phyloP scores from a whole-genome alignment of 1,140 invertebrate species.

The Drosophila kanapiae region DNA sequence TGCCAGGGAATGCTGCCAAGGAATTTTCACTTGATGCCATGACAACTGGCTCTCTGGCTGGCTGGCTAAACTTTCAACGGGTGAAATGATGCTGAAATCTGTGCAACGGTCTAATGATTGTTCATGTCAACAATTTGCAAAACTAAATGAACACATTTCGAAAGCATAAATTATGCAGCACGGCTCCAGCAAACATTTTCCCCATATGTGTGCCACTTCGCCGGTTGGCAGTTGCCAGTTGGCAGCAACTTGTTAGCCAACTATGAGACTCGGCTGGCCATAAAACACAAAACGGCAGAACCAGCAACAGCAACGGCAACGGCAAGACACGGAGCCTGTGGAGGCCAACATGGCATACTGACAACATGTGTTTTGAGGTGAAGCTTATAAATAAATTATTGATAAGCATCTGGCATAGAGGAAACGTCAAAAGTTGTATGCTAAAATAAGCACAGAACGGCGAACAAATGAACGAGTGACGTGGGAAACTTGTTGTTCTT shows the following conservation, averaged over 20 bases:
- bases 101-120: slow-evolving; percentile 77
- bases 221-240: slow-evolving; percentile 52
- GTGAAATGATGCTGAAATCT: slow-evolving; percentile 73
- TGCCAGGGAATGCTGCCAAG: slow-evolving; percentile 9
- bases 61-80: slow-evolving; percentile 3
- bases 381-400: slow-evolving; percentile 84
- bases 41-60: slow-evolving; percentile 12
- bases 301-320: slow-evolving; percentile 7
- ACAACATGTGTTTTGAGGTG: slow-evolving; percentile 83
- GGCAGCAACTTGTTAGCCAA: slow-evolving; percentile 76
- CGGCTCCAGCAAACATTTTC: slow-evolving; percentile 27
- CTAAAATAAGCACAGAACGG: slow-evolving; percentile 69
- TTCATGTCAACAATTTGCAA: slow-evolving; percentile 83
- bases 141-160: slow-evolving; percentile 84
- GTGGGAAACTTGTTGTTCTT: slow-evolving; percentile 49
- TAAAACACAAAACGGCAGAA: slow-evolving; percentile 59
- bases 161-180: slow-evolving; percentile 80
- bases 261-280: slow-evolving; percentile 65
- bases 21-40: slow-evolving; percentile 8
- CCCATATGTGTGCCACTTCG: slow-evolving; percentile 15
- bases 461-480: slow-evolving; percentile 43
- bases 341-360: slow-evolving; percentile 68
- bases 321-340: slow-evolving; percentile 5
- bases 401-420: slow-evolving; percentile 83
- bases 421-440: slow-evolving; percentile 81